Evolutionary conservation across 2,113 vertebrate genomes (phyloP), one percentile per base, ranked within the genome.

Genomic region (Phycodurus eques): DNA sequence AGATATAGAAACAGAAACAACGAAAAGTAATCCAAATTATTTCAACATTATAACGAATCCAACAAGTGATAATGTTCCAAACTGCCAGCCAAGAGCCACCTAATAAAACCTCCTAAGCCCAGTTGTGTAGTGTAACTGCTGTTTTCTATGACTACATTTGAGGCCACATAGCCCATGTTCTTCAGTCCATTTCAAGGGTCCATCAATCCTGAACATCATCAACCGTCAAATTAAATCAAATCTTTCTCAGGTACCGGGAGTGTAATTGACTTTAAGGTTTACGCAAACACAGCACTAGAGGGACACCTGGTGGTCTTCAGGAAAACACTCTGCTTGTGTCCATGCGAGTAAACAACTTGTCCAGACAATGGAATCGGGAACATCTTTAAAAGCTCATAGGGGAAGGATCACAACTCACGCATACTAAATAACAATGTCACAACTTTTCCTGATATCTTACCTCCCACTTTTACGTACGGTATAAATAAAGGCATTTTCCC

Each of bases 301-400:
- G 91, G 95, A 92, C 95, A 93, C 92, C 88, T 31, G 87, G 90
- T 95, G 96, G 95, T 66, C 2, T 51, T 51, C n/a, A 1, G 2
- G 43, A 71, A 62, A 67, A 76, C 35, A 53, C 56, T 6, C 43
- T 6, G 9, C 8, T 10, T 2, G 10, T 19, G 49, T 53, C 47
- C 56, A 75, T 76, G 53, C 43, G 75, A 44, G 86, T 81, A 85
- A 89, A 86, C 87, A 87, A 89, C 80, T 56, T 87, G 51, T 15
- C 39, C 69, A 80, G 72, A 87, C 82, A 84, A 86, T 81, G 68
- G 39, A 80, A 51, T 27, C 39, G 47, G 46, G 51, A 68, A 80
- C 53, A 72, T 60, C 22, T 74, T 69, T 12, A 74, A 44, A 70
- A 43, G 46, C 47, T 67, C 20, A 57, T 0, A 56, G 22, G 14